phyloP scores from a whole-genome alignment of 2,797 vertebrate genomes.

The Oophaga sylvatica region DNA sequence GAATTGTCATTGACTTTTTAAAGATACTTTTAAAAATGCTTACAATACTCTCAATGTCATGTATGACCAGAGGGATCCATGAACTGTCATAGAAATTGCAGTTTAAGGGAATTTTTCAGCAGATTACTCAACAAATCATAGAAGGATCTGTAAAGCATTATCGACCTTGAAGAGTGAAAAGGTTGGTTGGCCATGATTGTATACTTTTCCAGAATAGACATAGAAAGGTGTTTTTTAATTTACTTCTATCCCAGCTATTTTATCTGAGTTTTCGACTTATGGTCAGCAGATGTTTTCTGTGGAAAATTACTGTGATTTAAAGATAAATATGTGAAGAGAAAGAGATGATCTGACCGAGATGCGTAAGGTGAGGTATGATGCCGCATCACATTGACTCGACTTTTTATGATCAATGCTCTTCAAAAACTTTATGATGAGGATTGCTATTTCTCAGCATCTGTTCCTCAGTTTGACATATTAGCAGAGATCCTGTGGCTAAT shows the following conservation, averaged over 20 bases:
- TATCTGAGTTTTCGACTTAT: background rate
- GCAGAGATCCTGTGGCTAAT: slow-evolving; percentile 7
- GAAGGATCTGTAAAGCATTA: slow-evolving; percentile 16
- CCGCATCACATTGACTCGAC: slow-evolving; percentile 16
- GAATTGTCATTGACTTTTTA: too few species aligned
- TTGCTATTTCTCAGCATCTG: slow-evolving; percentile 7
- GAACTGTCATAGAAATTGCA: background rate
- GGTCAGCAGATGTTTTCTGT: slow-evolving; percentile 26
- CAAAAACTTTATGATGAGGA: slow-evolving; percentile 1
- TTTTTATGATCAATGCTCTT: slow-evolving; percentile 26
- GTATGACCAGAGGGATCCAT: background rate
- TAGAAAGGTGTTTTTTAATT: slow-evolving; percentile 27
- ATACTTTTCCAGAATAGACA: background rate
- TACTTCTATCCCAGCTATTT: background rate
- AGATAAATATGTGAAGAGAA: slow-evolving; percentile 13
- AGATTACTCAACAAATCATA: background rate
- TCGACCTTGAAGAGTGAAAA: background rate
- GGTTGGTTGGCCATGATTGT: slow-evolving; percentile 1
- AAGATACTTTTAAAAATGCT: background rate
- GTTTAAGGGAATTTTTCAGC: background rate
- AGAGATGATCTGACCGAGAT: background rate
- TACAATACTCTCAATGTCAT: background rate
- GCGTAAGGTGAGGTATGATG: background rate
- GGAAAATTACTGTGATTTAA: slow-evolving; percentile 5
- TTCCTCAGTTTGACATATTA: slow-evolving; percentile 15